A percentile compares a stretch with the other conserved stretches of the same genome.
Evolutionary conservation across 2,888 invertebrate genomes (phyloP).

Genomic region (Drosophila basisetae): DNA sequence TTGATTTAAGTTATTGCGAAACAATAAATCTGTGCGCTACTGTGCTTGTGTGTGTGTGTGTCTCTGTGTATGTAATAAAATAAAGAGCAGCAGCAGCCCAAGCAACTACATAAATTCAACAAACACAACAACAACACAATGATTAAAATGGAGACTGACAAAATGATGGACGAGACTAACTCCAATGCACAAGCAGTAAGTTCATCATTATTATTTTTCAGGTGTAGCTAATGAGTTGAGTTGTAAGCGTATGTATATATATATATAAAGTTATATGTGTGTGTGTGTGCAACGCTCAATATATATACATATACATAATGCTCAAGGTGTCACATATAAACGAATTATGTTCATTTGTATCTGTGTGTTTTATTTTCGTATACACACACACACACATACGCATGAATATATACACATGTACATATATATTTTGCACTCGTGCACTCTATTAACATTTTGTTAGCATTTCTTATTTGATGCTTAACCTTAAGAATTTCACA

Average conservation of each 20-base stretch:
- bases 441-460: constrained; percentile 64
- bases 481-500: constrained; percentile 62
- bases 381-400: constrained; percentile 27
- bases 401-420: constrained; percentile 1
- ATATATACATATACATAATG: constrained; percentile 41
- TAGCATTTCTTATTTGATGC: constrained; percentile 36
- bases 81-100: constrained; percentile 49
- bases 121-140: constrained; percentile 81
- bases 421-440: constrained; percentile 67
- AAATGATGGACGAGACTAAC: constrained; percentile 93
- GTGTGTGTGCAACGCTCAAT: constrained; percentile 27
- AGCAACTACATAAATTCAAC: constrained; percentile 58
- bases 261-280: constrained; percentile 7
- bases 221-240: constrained; percentile 31
- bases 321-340: constrained; percentile 65
- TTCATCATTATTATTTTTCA: constrained; percentile 47
- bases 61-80: constrained; percentile 42
- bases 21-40: constrained; percentile 23
- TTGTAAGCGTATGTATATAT: constrained; percentile 17
- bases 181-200: constrained; percentile 88
- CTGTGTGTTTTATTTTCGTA: constrained; percentile 68
- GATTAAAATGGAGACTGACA: constrained; percentile 97
- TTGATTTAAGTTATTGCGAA: constrained; percentile 48
- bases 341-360: constrained; percentile 33
- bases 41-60: constrained; percentile 11